A percentile compares a stretch with the other conserved stretches of the same genome.
Conservation (phyloP, 1,140 invertebrate genomes). For the Condylostylus longicornis region DNA sequence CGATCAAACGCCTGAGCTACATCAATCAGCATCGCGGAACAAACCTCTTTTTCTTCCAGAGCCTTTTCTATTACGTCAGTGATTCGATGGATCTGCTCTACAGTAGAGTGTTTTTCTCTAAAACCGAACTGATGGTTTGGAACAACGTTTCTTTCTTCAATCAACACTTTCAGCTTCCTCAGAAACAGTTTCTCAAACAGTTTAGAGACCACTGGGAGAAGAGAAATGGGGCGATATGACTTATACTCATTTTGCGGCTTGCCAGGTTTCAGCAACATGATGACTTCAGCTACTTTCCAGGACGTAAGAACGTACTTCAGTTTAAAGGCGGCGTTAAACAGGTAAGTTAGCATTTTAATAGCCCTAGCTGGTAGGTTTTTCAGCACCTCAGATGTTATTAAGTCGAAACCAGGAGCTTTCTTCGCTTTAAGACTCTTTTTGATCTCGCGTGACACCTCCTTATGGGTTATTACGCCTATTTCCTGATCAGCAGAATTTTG, state of each 20-base stretch:
- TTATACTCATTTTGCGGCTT: slow-evolving; percentile 16
- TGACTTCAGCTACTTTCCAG: slow-evolving; percentile 26
- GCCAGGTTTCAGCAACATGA: slow-evolving; percentile 20
- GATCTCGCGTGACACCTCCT: no score
- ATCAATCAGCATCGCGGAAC: slow-evolving; percentile 16
- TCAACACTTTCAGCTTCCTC: slow-evolving; percentile 13
- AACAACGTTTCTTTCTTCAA: slow-evolving; percentile 10
- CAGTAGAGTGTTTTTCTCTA: slow-evolving; percentile 10
- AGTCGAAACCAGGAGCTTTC: no score
- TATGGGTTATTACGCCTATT: no score
- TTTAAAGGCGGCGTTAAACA: no score
- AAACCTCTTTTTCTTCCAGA: slow-evolving; percentile 15
- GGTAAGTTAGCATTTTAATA: no score
- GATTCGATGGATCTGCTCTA: slow-evolving; percentile 14
- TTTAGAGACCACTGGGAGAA: slow-evolving; percentile 21
- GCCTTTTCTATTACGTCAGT: slow-evolving; percentile 8
- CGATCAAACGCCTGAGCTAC: slow-evolving; percentile 20
- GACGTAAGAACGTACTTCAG: slow-evolving; percentile 13
- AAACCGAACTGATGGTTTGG: slow-evolving; percentile 27
- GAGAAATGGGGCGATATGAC: slow-evolving; percentile 23
- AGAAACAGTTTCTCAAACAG: slow-evolving; percentile 21
- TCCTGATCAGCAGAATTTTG: no score
- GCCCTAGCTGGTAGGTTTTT: no score
- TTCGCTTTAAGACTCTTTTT: no score
- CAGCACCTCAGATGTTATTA: no score